Percentiles rank a stretch among this genome's conserved stretches.
Conservation (phyloP, 2,888 invertebrate genomes). For the Tupiocoris notatus region DNA sequence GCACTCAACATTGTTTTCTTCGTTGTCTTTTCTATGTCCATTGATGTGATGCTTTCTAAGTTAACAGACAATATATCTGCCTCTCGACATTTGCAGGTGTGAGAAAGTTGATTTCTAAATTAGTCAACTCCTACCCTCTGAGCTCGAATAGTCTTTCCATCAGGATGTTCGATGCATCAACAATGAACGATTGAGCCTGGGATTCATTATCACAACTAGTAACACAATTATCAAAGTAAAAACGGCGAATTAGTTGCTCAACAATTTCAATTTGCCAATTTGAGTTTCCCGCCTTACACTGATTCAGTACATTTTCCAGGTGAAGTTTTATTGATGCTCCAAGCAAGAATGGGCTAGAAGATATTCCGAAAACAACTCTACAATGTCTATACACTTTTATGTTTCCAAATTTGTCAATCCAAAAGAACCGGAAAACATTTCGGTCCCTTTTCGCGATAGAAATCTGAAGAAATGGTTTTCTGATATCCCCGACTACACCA, state of each 20-base stretch:
- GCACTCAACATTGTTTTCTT: conserved; percentile 33
- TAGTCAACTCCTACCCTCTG: neutral
- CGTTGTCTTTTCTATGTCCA: conserved; percentile 19
- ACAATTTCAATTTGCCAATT: neutral
- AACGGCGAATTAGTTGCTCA: neutral
- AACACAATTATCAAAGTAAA: conserved; percentile 5
- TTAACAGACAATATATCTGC: neutral
- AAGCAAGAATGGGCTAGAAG: conserved; percentile 30
- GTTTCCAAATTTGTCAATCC: conserved; percentile 12
- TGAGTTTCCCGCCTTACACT: neutral
- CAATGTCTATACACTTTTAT: conserved; percentile 28
- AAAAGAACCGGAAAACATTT: conserved; percentile 33
- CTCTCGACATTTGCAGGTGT: neutral
- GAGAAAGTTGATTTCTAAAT: neutral
- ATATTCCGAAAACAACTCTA: conserved; percentile 36
- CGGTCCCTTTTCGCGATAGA: conserved; percentile 10
- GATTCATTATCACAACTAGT: neutral
- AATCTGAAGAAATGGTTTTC: conserved; percentile 36
- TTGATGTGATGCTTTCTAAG: neutral
- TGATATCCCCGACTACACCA: conserved; percentile 28
- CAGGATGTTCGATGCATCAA: neutral
- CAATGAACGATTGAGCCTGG: neutral
- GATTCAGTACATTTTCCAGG: neutral
- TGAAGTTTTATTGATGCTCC: conserved; percentile 31
- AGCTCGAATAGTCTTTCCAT: neutral